Base-by-base conservation (phyloP, 2,113 vertebrate genomes). In the Microtus pennsylvanicus region DNA sequence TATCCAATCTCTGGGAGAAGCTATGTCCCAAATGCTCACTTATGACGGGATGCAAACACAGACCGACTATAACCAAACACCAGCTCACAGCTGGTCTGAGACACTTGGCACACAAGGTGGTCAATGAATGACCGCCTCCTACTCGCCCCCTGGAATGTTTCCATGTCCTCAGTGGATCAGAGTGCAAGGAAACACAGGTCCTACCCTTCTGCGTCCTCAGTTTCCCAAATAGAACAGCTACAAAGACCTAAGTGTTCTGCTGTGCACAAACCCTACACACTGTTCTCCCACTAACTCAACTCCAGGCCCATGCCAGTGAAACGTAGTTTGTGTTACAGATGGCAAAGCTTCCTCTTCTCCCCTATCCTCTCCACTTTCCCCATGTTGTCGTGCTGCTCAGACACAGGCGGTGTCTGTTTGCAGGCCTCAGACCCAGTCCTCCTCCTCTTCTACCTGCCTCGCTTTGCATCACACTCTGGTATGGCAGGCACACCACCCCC, bases 121-220 rank as follows among this genome's bases (percentile, higher is more conserved):
- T 4, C 72, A 7, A 17, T 0, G 0, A 33, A 1, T 1, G 24
- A 5, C 50, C 0, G 0, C 7, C 11, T 82, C 22, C 80, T 38
- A 14, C 80, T 0, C 28, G 33, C 85, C 67, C 42, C 1, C 19
- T 2, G 17, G 33, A 33, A 6, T 2, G 13, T 17, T 33, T 10
- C 22, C 42, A 65, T 76, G 45, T 21, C n/a, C 55, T 42, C 3
- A 2, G 58, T 13, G 21, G 22, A 12, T 2, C 5, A 22, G 28
- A 63, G 30, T 1, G 17, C n/a, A 21, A 5, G 52, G n/a, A 47
- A 42, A 55, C 21, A 19, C 67, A 52, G 63, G 21, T 3, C 28
- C 88, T 2, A 22, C 5, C n/a, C 50, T 24, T 19, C 86, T 0
- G 19, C 1, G 38, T 42, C 55, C 87, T 58, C 24, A 0, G n/a